Evolutionary conservation across 2,113 vertebrate genomes (phyloP), one percentile per base, ranked within the genome.

Genomic region (Laticauda colubrina): DNA sequence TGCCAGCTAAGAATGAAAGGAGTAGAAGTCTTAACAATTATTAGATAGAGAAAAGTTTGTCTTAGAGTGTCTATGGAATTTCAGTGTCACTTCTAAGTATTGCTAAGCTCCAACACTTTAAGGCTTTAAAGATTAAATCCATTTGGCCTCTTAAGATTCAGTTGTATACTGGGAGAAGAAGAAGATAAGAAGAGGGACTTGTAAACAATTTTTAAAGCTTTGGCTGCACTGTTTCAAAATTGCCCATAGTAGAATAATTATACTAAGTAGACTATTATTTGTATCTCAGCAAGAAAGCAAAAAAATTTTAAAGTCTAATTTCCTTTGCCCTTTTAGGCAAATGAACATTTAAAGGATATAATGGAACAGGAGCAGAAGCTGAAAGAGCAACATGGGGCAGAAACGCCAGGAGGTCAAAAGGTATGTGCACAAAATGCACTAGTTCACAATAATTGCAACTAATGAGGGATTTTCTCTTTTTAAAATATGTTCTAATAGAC

Each of bases 301-400:
- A 64, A 93, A 92, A 48, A 39, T 85, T 87, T 87, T 56, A 90
- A 61, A 61, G 93, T 75, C 55, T 12, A 94, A 81, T 56, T 64
- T 69, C 0, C 92, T 96, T 95, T 96, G 4, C 94, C 7, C 95
- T 95, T 96, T 90, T 94, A 99, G 99, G 98, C 99, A 64, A 99
- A 99, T 87, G 99, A 99, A 93, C 98, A 99, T 95, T 97, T 99
- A 95, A 99, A 99, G 96, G 98, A 99, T 92, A 97, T 98, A 88
- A 96, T 99, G 96, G 97, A 98, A 91, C 98, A 99, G 91, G 99
- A 99, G 85, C 98, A 99, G 95, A 99, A 98, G 94, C 94, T 98
- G 91, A 99, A 98, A 94, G 98, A 98, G 87, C 97, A 97, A 23
- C 98, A 98, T 92, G 94, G 96, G 51, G 48, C 96, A 12, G 99